phyloP scores from a whole-genome alignment of 2,113 vertebrate genomes.

The Cyphotilapia sp. region DNA sequence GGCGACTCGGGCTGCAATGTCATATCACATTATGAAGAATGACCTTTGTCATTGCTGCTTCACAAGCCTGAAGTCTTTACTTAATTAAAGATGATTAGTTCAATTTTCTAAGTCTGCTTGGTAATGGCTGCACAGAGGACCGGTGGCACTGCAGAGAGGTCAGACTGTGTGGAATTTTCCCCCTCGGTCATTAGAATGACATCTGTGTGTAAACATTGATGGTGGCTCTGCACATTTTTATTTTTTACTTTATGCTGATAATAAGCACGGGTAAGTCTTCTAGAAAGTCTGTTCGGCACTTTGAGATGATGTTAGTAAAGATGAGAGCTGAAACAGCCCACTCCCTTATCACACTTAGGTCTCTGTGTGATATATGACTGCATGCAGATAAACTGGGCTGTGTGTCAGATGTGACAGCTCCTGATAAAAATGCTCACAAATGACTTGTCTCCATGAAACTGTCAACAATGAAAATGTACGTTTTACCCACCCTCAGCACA shows the following conservation, averaged over 20 bases:
- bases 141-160: constrained; percentile 30
- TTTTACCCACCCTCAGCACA: background rate
- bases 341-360: background rate
- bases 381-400: constrained; percentile 53
- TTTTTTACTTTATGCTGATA: background rate
- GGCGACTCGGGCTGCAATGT: constrained; percentile 17
- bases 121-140: constrained; percentile 39
- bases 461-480: constrained; percentile 17
- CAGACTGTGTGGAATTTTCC: constrained; percentile 11
- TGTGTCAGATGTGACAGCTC: constrained; percentile 53
- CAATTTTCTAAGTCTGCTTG: constrained; percentile 58
- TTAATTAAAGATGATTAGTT: constrained; percentile 73
- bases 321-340: background rate
- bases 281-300: background rate
- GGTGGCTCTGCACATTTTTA: background rate
- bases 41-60: constrained; percentile 64
- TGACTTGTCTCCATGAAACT: constrained; percentile 46
- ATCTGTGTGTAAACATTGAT: constrained; percentile 26
- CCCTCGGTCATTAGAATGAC: background rate
- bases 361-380: constrained; percentile 22
- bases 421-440: constrained; percentile 63
- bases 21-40: constrained; percentile 60
- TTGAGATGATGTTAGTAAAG: background rate
- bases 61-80: constrained; percentile 45
- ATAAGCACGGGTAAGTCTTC: background rate